Conservation (phyloP, 2,113 vertebrate species). For the Sisor rabdophorus region DNA sequence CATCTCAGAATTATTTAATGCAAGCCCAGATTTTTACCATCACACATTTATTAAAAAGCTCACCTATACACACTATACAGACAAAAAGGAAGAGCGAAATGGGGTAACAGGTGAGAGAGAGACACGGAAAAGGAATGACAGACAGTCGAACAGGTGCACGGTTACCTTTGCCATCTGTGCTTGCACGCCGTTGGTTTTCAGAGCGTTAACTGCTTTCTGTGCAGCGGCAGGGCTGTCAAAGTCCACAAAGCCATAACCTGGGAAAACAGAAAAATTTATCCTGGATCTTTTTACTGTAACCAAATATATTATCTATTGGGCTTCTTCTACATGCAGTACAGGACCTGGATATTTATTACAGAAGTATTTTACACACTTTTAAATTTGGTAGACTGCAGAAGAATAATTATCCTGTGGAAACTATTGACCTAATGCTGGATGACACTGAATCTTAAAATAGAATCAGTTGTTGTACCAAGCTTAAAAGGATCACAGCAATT, state of each 20-base stretch:
- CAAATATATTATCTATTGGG: background rate
- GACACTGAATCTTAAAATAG: background rate
- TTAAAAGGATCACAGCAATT: background rate
- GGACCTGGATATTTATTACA: background rate
- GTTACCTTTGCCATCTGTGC: constrained; percentile 99
- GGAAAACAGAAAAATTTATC: constrained; percentile 52
- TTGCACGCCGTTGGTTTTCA: constrained; percentile 91
- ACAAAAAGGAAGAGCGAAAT: background rate
- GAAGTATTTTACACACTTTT: background rate
- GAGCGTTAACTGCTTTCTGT: constrained; percentile 93
- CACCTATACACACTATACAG: background rate
- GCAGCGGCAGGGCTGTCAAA: constrained; percentile 95
- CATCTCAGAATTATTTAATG: background rate
- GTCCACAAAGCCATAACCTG: constrained; percentile 98
- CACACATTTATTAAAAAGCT: background rate
- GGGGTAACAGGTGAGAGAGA: background rate
- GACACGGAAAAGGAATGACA: background rate
- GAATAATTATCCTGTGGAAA: background rate
- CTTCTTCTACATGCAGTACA: background rate
- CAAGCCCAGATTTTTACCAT: background rate
- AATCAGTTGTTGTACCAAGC: background rate
- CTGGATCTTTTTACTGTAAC: background rate
- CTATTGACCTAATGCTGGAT: background rate
- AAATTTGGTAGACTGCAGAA: background rate
- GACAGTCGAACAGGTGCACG: constrained; percentile 32